Evolutionary conservation across 2,888 invertebrate species (phyloP), one percentile per base, ranked within the genome.

Genomic region (Cephonodes hylas): DNA sequence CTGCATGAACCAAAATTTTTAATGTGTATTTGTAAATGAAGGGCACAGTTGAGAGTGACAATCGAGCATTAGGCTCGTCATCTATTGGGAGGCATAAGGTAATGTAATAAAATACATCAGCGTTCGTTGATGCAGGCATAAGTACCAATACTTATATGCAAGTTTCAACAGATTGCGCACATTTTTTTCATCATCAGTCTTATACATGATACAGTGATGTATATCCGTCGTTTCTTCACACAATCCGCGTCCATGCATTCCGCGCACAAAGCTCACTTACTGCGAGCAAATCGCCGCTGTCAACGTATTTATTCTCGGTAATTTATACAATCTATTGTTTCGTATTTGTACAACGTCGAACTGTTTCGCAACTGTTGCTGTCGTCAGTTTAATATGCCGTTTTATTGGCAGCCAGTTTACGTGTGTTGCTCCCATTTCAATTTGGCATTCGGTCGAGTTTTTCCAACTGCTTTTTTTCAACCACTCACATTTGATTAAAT

Each of bases 281-380:
- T 82, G 84, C 75, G 71, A 68, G 71, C 79, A 66, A 74, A 79
- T 77, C 73, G 68, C 74, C 71, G 77, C 76, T 74, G 70, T 74
- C 68, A 76, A 75, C 72, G 74, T 81, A 84, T 86, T 83, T 80
- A 78, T 79, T 73, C 74, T 61, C 62, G 64, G 77, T 77, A 82
- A 84, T 82, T 84, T 79, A 83, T 76, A 79, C 78, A 75, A 64
- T 69, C 64, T 72, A 68, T 78, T 77, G 74, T 77, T 75, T 76
- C 66, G 53, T 73, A 72, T 75, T 74, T 73, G 72, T 71, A 64
- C 66, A 63, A 66, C 62, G 64, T 60, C 64, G 62, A 27, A 65
- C 67, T 65, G 67, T 70, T 67, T 66, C 63, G 68, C 77, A 84
- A 81, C 83, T 77, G 82, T 83, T 82, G 80, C 79, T 78, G 72